Evolutionary conservation across 2,113 vertebrate genomes (phyloP).

Genomic region (Lanius collurio): DNA sequence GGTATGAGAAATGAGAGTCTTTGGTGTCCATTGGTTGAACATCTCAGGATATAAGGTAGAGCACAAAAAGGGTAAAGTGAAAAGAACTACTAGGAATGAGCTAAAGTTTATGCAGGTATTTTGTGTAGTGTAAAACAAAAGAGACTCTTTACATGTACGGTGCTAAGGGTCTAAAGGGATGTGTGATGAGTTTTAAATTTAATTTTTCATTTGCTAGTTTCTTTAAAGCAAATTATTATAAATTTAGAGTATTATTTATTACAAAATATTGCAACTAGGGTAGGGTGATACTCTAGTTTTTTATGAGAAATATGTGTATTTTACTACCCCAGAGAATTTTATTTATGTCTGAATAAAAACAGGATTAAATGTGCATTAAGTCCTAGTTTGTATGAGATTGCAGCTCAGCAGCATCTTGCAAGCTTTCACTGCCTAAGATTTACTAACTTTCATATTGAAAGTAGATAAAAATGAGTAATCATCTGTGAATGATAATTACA

Average conservation of each 20-base stretch:
- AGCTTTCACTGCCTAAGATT: neutral
- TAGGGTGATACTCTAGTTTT: neutral
- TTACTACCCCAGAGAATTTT: neutral
- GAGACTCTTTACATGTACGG: accelerated
- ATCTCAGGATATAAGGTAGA: neutral
- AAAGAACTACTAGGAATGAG: neutral
- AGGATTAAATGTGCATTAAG: neutral
- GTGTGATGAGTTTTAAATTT: neutral
- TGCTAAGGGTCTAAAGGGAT: neutral
- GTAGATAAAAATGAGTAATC: conserved; percentile 46
- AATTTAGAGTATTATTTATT: neutral
- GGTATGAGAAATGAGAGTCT: neutral
- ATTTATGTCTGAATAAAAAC: neutral
- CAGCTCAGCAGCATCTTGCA: neutral
- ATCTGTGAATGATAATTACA: conserved; percentile 25
- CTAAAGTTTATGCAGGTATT: neutral
- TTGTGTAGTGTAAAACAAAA: neutral
- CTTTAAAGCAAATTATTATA: neutral
- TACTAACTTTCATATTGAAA: neutral
- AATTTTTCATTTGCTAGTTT: neutral
- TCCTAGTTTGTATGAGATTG: neutral
- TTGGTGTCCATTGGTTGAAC: neutral
- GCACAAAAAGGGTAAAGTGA: neutral
- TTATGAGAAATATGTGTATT: neutral
- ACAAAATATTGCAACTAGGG: neutral